Base-by-base conservation (phyloP, 1,140 invertebrate species). In the Centruroides sculpturatus region DNA sequence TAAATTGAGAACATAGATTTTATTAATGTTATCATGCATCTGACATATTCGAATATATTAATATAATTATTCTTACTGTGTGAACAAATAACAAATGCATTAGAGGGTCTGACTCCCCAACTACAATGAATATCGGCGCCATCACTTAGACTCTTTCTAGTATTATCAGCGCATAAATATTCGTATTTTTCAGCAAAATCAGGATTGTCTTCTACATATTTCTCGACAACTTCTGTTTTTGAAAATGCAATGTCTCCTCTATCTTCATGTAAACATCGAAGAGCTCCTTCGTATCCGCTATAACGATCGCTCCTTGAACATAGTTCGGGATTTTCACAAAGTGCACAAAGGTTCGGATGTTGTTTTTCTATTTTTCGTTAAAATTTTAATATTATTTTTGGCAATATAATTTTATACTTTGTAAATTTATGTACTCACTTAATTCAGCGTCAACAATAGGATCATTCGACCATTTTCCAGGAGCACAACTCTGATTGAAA, bases 241-340 rank as follows among this genome's bases (percentile, higher is more conserved):
- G 87, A 85, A 74, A 89, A 92, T 4, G 88, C 89, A 1, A 92
- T 80, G 60, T 92, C 80, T 3, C 87, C 89, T 3, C 80, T 80
- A 50, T 85, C 83, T 60, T 86, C 81, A 8, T 83, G 81, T 50
- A 94, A 69, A 73, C 90, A 94, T 12, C 83, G 75, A 23, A 92
- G 77, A 5, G 87, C 85, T 0, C 90, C 89, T 54, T 87, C 83
- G 69, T 90, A 89, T 2, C 89, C 89, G 49, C 85, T 85, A 70
- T 79, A 89, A 50, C 79, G 80, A 69, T 93, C 90, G 5, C 85
- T 85, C 10, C 68, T 67, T 69, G 90, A 84, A 69, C 86, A 91
- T 57, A 78, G 73, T 1, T 78, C 74, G 0, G 85, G 85, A 62
- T 85, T 78, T 65, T 85, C 81, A 69, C 86, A 89, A 1, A 86